Evolutionary conservation across 2,797 vertebrate genomes (phyloP).

Genomic region (Tenualosa ilisha): DNA sequence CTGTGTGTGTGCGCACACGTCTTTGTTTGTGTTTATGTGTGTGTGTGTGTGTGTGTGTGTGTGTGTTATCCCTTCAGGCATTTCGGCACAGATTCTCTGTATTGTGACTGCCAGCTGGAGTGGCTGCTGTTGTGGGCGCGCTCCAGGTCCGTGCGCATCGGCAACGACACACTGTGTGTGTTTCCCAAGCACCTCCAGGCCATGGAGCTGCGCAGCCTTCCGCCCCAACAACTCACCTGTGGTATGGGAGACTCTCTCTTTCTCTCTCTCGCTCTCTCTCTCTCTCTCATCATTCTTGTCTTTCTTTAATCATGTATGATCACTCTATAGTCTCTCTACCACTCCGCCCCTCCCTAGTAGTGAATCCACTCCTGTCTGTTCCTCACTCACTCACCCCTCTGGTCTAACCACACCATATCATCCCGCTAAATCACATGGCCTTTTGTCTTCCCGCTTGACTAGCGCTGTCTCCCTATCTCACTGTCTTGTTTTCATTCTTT

Average conservation of each 20-base stretch:
- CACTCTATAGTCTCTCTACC: too few relatives aligned
- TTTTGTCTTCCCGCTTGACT: neutral
- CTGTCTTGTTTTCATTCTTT: constrained; percentile 16
- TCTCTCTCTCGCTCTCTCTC: neutral
- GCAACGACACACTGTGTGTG: constrained; percentile 80
- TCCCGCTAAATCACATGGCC: neutral
- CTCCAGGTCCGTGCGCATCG: constrained; percentile 75
- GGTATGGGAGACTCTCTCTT: constrained; percentile 69
- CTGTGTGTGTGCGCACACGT: constrained; percentile 1
- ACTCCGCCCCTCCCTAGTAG: too few relatives aligned
- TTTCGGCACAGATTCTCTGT: constrained; percentile 84
- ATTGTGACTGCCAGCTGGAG: constrained; percentile 89
- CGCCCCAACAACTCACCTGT: constrained; percentile 81
- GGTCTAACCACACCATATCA: neutral
- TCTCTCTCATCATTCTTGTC: neutral
- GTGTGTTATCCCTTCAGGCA: constrained; percentile 68
- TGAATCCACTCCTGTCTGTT: neutral
- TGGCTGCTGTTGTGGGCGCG: constrained; percentile 86
- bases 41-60: constrained; percentile 16
- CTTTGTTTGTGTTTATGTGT: constrained; percentile 23
- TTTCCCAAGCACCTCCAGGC: constrained; percentile 82
- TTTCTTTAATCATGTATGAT: neutral
- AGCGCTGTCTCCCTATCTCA: constrained; percentile 13
- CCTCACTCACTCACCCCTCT: neutral
- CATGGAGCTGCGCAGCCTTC: constrained; percentile 77